Conservation (phyloP, 2,797 vertebrate species). For the Gouania willdenowi region DNA sequence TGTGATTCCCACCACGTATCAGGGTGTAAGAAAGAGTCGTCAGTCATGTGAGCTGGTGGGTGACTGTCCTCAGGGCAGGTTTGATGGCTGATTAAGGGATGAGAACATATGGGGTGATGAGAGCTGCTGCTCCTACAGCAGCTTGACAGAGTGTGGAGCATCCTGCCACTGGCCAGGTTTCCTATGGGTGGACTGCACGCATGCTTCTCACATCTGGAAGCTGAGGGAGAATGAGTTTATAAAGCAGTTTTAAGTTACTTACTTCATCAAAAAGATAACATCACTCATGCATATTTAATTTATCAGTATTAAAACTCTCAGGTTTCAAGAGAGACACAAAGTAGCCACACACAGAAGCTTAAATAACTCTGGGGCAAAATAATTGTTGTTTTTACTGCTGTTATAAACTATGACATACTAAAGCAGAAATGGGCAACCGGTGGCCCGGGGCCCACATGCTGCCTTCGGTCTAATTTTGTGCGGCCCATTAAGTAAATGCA, state of each 20-base stretch:
- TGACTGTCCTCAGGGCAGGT: conserved; percentile 70
- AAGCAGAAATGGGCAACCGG: too few relatives aligned
- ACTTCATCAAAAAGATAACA: neutral
- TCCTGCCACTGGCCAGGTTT: conserved; percentile 83
- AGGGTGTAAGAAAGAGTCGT: conserved; percentile 80
- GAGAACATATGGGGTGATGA: conserved; percentile 27
- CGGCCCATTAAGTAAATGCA: too few relatives aligned
- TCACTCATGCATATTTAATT: conserved; percentile 48
- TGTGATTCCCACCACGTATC: conserved; percentile 86
- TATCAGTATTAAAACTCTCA: conserved; percentile 11
- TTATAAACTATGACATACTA: too few relatives aligned
- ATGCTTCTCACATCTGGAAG: conserved; percentile 75
- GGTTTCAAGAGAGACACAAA: conserved; percentile 22
- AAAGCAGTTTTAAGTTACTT: neutral
- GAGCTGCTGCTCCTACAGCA: conserved; percentile 37
- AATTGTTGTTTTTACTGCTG: too few relatives aligned
- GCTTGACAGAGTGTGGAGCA: conserved; percentile 61
- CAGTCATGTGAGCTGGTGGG: conserved; percentile 81
- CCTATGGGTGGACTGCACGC: conserved; percentile 86
- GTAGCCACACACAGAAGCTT: neutral
- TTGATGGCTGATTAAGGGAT: conserved; percentile 40
- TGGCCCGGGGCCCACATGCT: too few relatives aligned
- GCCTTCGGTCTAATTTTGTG: too few relatives aligned
- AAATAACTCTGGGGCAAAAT: too few relatives aligned
- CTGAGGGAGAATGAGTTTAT: conserved; percentile 30